phyloP scores from a whole-genome alignment of 2,888 invertebrate genomes.

The Desoria tigrina region DNA sequence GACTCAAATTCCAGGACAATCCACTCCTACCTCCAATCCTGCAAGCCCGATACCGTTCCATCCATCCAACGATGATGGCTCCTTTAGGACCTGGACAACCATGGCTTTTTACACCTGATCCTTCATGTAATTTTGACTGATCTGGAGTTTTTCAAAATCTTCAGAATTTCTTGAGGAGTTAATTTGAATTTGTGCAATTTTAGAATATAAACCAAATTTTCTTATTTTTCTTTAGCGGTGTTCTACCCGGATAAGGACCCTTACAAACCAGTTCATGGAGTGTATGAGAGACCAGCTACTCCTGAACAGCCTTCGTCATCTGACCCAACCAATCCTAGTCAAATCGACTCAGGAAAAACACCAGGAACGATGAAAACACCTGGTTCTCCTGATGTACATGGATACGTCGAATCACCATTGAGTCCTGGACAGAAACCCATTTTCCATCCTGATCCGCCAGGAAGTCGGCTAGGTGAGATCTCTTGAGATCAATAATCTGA shows the following conservation, averaged over 20 bases:
- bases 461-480: no score
- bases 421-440: neutral
- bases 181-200: no score
- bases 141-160: no score
- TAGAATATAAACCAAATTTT: no score
- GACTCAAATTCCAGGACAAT: neutral
- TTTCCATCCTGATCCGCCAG: constrained; percentile 4
- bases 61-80: neutral
- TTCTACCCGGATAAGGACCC: constrained; percentile 2
- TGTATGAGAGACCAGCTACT: neutral
- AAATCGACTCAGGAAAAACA: neutral
- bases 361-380: constrained; percentile 4
- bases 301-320: neutral
- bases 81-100: constrained; percentile 3
- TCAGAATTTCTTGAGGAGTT: no score
- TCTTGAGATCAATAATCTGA: no score
- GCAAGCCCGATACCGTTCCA: neutral
- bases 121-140: constrained; percentile 1
- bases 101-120: neutral
- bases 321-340: neutral
- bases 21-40: neutral
- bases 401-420: neutral
- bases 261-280: neutral
- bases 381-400: neutral
- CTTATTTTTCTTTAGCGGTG: neutral